phyloP scores from a whole-genome alignment of 2,113 vertebrate genomes.

The Odocoileus virginianus region DNA sequence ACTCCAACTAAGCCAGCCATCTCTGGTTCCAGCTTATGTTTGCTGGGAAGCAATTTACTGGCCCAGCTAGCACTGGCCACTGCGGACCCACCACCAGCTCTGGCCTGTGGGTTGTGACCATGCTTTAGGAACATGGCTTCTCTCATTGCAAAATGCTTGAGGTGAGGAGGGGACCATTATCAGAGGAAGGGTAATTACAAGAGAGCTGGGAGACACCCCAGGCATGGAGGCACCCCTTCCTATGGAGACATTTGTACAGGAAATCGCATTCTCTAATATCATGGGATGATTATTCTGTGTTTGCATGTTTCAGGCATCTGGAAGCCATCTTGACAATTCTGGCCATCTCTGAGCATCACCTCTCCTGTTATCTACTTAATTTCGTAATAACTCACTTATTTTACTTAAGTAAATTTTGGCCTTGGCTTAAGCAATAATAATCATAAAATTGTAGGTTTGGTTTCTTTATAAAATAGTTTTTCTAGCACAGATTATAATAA shows the following conservation, averaged over 20 bases:
- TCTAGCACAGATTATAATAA: neutral
- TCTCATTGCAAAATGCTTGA: neutral
- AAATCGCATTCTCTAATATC: neutral
- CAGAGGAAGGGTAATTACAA: neutral
- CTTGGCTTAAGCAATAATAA: neutral
- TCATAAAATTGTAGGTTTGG: neutral
- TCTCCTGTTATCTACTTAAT: neutral
- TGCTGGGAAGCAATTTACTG: neutral
- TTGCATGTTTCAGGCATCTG: neutral
- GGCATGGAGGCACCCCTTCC: neutral
- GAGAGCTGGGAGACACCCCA: neutral
- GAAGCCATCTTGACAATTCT: neutral
- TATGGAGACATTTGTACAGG: fast-evolving
- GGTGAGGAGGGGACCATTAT: neutral
- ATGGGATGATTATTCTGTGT: neutral
- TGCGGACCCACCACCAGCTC: neutral
- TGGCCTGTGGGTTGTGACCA: neutral
- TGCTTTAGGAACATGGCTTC: too few relatives aligned
- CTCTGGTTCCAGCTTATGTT: neutral
- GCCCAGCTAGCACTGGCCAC: neutral
- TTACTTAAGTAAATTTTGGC: neutral
- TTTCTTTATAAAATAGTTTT: neutral
- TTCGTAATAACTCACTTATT: neutral
- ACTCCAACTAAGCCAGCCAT: neutral
- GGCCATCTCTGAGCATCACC: neutral